Base-by-base conservation (phyloP, 2,113 vertebrate species). In the Megalops atlanticus region DNA sequence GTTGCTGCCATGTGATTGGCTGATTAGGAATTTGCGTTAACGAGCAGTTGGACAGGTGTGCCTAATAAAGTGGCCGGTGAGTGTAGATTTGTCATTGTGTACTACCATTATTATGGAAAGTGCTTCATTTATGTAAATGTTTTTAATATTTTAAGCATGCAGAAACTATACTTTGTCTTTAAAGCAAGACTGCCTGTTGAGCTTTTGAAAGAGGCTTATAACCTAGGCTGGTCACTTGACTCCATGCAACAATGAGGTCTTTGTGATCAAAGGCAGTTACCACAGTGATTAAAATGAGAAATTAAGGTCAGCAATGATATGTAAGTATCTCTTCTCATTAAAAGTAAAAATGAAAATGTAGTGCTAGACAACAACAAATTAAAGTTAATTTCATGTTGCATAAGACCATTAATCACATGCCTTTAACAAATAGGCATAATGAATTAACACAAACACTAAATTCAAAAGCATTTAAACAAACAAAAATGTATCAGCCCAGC, bases 181-280 rank as follows among this genome's bases (percentile, higher is more conserved):
- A 72, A 72, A 39, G 33, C 36, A 72, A 36, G 35, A 12, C 2
- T 24, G 1, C 33, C 35, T 72, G 2, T 39, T 72, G 36, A 33
- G 18, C 36, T 72, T 10, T 24, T 16, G 35, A 72, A 72, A 72
- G 33, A 38, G 18, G 70, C 70, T 72, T 72, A 72, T 72, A 36
- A 15, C 4, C 15, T 4, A 36, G 15, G 31, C 35, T n/a, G 36
- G 41, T 76, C 43, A 47, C 27, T 76, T 76, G 74, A 76, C 41
- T 76, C 38, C 8, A 40, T 38, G 24, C 54, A 39, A 78, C 79
- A 86, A 86, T 74, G 77, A 35, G 54, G 39, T 86, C 73, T 86
- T 82, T 84, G 76, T 83, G 41, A 68, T 76, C 64, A 70, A 81
- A 79, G 35, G 39, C 3, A 27, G 54, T 1, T 31, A n/a, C 43